Conservation (phyloP, 2,797 vertebrate species). For the Sphaeramia orbicularis region DNA sequence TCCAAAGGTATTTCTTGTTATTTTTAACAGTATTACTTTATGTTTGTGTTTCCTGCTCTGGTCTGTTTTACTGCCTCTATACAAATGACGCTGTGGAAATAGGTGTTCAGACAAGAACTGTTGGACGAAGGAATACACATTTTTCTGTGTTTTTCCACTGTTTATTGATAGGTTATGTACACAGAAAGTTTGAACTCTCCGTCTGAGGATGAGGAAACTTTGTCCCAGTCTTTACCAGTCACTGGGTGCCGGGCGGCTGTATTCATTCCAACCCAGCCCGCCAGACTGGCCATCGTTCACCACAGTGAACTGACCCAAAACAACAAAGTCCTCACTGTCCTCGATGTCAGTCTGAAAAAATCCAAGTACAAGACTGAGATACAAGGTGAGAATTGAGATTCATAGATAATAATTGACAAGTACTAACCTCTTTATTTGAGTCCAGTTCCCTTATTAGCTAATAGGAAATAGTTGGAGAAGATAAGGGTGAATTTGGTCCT, state of each 20-base stretch:
- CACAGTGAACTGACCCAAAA: neutral
- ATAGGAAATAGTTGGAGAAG: constrained; percentile 8
- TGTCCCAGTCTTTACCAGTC: constrained; percentile 71
- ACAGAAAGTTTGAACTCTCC: constrained; percentile 71
- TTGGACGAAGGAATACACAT: neutral
- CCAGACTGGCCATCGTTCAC: constrained; percentile 79
- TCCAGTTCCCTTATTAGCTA: neutral
- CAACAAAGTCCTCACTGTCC: constrained; percentile 74
- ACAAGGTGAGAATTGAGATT: constrained; percentile 66
- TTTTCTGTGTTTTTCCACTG: neutral
- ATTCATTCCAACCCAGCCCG: constrained; percentile 81
- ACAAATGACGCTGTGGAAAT: constrained; percentile 1
- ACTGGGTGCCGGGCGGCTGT: constrained; percentile 70
- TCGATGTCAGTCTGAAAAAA: constrained; percentile 78
- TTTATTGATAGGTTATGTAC: constrained; percentile 75
- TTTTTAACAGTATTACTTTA: constrained; percentile 22
- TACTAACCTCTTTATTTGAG: constrained; percentile 10
- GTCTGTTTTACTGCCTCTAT: constrained; percentile 19
- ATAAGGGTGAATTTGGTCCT: neutral
- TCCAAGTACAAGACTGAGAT: constrained; percentile 76
- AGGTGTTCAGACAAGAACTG: constrained; percentile 1
- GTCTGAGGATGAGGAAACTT: constrained; percentile 71
- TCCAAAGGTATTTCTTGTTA: constrained; percentile 77
- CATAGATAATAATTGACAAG: constrained; percentile 12
- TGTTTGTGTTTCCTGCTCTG: constrained; percentile 29